A percentile compares a stretch with the other conserved stretches of the same genome.
These are phyloP conservation scores for Virgularia gustaviana DNA, from an alignment of 92 coral and sea anemone species.

Conservation along the genomic window DNA sequence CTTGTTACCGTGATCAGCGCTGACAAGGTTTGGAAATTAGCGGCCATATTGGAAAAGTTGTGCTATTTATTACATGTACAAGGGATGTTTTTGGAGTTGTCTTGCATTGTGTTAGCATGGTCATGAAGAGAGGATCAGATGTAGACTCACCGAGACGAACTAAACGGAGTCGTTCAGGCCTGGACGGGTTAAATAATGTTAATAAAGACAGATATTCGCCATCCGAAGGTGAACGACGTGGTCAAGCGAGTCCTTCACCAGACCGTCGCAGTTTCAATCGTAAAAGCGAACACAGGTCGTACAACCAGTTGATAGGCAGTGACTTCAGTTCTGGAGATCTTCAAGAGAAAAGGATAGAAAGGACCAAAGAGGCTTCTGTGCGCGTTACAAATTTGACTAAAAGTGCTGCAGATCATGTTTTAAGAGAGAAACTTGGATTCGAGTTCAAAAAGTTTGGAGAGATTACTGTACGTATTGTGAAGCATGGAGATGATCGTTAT, in stretches of 20 bases:
- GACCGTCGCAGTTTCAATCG: constrained; percentile 92
- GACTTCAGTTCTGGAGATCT: constrained; percentile 75
- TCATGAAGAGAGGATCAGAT: constrained; percentile 99
- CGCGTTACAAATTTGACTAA: constrained; percentile 85
- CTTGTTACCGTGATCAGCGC: constrained; percentile 14
- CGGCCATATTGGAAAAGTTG: constrained; percentile 35
- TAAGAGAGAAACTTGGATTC: constrained; percentile 85
- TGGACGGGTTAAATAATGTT: constrained; percentile 84
- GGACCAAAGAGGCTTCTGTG: constrained; percentile 83
- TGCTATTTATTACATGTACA: constrained; percentile 4
- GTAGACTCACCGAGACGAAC: constrained; percentile 88
- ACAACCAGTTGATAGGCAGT: constrained; percentile 87
- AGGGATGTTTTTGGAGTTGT: constrained; percentile 27
- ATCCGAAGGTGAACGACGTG: constrained; percentile 96
- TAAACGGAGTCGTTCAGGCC: constrained; percentile 87
- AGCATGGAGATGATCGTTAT: constrained; percentile 96
- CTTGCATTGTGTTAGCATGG: constrained; percentile 58
- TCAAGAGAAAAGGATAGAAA: constrained; percentile 77
- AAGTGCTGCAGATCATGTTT: constrained; percentile 76
- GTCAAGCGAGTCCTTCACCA: constrained; percentile 64
- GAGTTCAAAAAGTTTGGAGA: constrained; percentile 99
- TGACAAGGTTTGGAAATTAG: constrained; percentile 11
- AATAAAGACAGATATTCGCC: constrained; percentile 90
- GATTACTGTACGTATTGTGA: constrained; percentile 80
- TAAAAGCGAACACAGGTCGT: constrained; percentile 68